These are phyloP conservation scores for Clitarchus hookeri DNA, from an alignment of 2,888 invertebrate species.

Conservation along the genomic window DNA sequence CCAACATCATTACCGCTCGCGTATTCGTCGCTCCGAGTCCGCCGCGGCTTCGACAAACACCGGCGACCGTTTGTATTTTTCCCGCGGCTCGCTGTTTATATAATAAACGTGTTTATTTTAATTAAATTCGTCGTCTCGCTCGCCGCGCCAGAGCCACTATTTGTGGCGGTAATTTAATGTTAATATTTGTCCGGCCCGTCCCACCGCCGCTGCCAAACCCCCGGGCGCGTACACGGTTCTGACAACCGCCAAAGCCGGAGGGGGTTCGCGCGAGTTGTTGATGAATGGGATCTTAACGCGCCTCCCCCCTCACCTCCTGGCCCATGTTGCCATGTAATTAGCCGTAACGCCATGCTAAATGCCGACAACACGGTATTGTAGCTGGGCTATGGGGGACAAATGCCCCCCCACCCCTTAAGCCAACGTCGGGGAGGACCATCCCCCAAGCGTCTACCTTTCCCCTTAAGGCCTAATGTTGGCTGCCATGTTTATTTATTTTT, in stretches of 20 bases:
- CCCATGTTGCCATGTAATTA: neutral
- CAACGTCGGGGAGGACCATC: neutral
- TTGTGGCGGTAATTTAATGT: constrained; percentile 14
- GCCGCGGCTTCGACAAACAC: neutral
- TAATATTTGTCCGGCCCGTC: neutral
- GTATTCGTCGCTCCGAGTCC: constrained; percentile 7
- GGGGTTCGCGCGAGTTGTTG: neutral
- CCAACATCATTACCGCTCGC: constrained; percentile 1
- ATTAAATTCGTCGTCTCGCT: constrained; percentile 14
- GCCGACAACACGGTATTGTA: constrained; percentile 7
- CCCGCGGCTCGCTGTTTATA: constrained; percentile 9
- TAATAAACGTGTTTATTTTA: constrained; percentile 6
- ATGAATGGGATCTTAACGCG: constrained; percentile 14
- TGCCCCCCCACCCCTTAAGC: too few species aligned
- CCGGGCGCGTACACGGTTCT: neutral
- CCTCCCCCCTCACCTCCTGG: neutral
- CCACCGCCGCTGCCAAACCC: neutral
- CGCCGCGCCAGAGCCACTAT: neutral
- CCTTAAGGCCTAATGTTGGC: too few species aligned
- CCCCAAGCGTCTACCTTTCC: neutral
- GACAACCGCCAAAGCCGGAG: neutral
- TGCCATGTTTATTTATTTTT: too few species aligned
- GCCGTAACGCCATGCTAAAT: constrained; percentile 1
- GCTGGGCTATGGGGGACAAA: neutral
- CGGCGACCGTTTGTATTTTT: constrained; percentile 3